phyloP scores from a whole-genome alignment of 2,113 vertebrate species.

The Microtus montanus region DNA sequence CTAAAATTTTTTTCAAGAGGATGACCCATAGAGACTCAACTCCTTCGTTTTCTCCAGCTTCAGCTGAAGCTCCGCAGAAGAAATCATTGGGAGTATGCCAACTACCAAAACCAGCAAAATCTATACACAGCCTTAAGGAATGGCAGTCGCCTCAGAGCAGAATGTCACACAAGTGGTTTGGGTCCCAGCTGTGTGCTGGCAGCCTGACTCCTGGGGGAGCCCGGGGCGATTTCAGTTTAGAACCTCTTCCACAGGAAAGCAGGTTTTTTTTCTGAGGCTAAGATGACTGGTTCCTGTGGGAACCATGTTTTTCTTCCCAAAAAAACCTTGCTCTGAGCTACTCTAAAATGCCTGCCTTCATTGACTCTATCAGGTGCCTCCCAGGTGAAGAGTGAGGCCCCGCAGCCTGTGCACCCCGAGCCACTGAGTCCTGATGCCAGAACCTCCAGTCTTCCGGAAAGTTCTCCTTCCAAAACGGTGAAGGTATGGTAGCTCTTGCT shows the following conservation, averaged over 20 bases:
- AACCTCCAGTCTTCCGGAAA: slow-evolving; percentile 80
- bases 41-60: background rate
- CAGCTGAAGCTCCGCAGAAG: background rate
- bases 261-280: background rate
- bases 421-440: slow-evolving; percentile 80
- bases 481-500: slow-evolving; percentile 81
- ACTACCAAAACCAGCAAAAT: background rate
- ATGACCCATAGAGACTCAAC: background rate
- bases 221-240: background rate
- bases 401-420: slow-evolving; percentile 77
- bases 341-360: slow-evolving; percentile 50
- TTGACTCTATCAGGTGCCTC: slow-evolving; percentile 63
- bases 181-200: background rate
- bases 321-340: background rate
- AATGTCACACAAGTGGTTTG: background rate
- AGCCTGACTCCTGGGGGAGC: background rate
- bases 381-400: slow-evolving; percentile 76
- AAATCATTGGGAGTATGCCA: background rate
- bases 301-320: background rate
- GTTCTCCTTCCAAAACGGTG: slow-evolving; percentile 79
- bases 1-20: background rate
- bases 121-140: slow-evolving; percentile 22
- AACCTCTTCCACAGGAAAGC: background rate
- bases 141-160: background rate
- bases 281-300: background rate